Conservation (phyloP, 2,888 invertebrate species). For the Mimas tiliae region DNA sequence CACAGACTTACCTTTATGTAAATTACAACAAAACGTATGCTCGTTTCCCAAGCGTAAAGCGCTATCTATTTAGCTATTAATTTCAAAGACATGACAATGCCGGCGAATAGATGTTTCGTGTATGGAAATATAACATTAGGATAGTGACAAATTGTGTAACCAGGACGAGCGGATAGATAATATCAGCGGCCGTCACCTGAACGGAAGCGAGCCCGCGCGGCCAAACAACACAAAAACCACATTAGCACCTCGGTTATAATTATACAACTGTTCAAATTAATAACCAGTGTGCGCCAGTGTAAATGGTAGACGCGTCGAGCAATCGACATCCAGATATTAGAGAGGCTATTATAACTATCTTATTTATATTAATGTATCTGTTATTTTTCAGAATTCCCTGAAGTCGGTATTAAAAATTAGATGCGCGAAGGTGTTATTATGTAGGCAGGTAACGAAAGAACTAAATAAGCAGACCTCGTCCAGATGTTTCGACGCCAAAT, state of each 20-base stretch:
- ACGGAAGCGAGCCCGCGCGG: slow-evolving; percentile 68
- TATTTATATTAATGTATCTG: slow-evolving; percentile 31
- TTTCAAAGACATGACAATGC: slow-evolving; percentile 52
- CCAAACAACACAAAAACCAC: slow-evolving; percentile 76
- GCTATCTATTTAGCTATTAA: slow-evolving; percentile 61
- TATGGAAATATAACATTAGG: slow-evolving; percentile 48
- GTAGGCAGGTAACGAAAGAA: slow-evolving; percentile 49
- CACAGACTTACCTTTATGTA: slow-evolving; percentile 51
- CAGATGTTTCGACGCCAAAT: slow-evolving; percentile 74
- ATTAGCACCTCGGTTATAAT: slow-evolving; percentile 70
- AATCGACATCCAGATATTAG: background rate
- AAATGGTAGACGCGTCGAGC: background rate
- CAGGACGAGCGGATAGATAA: slow-evolving; percentile 56
- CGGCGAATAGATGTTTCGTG: slow-evolving; percentile 42
- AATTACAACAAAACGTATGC: slow-evolving; percentile 56
- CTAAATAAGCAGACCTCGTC: slow-evolving; percentile 56
- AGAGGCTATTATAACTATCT: slow-evolving; percentile 17
- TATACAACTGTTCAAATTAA: slow-evolving; percentile 31
- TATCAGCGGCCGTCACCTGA: slow-evolving; percentile 76
- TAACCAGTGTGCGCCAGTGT: background rate
- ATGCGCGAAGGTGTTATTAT: slow-evolving; percentile 45
- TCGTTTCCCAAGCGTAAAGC: slow-evolving; percentile 50
- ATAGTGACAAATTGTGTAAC: slow-evolving; percentile 69
- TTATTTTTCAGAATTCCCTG: slow-evolving; percentile 39
- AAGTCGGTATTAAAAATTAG: slow-evolving; percentile 47